Evolutionary conservation across 1,140 invertebrate species (phyloP).

Genomic region (Caligus rogercresseyi): DNA sequence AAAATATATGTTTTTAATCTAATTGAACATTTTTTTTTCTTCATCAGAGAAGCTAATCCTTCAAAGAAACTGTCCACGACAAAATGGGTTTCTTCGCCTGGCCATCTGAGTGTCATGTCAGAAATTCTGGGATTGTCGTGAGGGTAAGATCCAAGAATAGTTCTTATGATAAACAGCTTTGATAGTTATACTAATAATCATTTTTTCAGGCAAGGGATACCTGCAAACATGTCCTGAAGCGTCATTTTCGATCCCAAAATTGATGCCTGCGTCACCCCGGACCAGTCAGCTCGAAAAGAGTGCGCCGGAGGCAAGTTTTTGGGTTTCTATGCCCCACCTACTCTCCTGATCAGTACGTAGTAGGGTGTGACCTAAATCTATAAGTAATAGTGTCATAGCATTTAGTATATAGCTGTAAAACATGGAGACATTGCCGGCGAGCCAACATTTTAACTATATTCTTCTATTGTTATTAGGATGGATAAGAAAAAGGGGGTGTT

Average conservation of each 20-base stretch:
- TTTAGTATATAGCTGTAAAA: too few species aligned
- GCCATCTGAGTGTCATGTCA: constrained; percentile 14
- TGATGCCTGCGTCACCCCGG: constrained; percentile 12
- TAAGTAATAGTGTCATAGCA: too few species aligned
- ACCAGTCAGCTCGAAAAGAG: neutral
- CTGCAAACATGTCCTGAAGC: constrained; percentile 10
- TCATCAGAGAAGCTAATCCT: constrained; percentile 8
- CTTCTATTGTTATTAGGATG: too few species aligned
- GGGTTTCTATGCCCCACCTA: constrained; percentile 1
- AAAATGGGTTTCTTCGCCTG: constrained; percentile 16
- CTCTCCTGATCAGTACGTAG: constrained; percentile 2
- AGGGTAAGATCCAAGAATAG: too few species aligned
- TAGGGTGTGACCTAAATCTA: too few species aligned
- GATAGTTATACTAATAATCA: too few species aligned
- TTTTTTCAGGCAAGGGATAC: constrained; percentile 8
- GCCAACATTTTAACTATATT: too few species aligned
- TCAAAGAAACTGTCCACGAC: constrained; percentile 13
- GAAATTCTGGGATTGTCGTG: constrained; percentile 15
- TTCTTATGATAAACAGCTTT: too few species aligned
- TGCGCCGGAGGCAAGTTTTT: constrained; percentile 2
- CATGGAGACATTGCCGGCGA: too few species aligned
- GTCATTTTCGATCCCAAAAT: constrained; percentile 15
- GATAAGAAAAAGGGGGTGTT: too few species aligned
- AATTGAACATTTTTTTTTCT: too few species aligned
- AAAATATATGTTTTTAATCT: too few species aligned